Percentiles rank a stretch among this genome's conserved stretches.
Conservation (phyloP, 1,140 invertebrate species). For the Pristionchus pacificus region DNA sequence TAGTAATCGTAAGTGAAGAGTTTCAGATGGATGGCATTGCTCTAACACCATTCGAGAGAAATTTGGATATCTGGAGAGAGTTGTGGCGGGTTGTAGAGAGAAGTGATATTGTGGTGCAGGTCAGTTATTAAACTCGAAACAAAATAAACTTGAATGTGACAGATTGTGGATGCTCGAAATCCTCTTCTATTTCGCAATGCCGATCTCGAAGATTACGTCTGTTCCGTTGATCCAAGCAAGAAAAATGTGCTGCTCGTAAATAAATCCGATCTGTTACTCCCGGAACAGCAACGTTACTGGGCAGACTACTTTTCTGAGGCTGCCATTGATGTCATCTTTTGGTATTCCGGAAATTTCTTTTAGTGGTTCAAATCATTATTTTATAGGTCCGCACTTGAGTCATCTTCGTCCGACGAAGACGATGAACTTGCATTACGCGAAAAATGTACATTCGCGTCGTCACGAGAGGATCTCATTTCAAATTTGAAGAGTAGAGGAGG, state of each 20-base stretch:
- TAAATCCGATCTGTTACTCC: constrained; percentile 86
- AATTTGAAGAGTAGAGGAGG: constrained; percentile 32
- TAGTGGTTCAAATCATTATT: constrained; percentile 35
- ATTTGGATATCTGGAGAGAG: constrained; percentile 96
- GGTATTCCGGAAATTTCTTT: constrained; percentile 66
- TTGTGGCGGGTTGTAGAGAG: constrained; percentile 95
- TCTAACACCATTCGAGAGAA: constrained; percentile 94
- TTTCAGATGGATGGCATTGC: constrained; percentile 68
- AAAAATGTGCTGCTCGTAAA: constrained; percentile 82
- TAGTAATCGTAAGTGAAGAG: constrained; percentile 5
- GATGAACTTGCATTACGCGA: constrained; percentile 51
- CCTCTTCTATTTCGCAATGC: constrained; percentile 86
- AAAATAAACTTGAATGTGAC: neutral
- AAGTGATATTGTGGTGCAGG: constrained; percentile 81
- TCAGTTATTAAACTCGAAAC: neutral
- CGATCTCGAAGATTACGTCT: constrained; percentile 89
- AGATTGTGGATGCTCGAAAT: constrained; percentile 94
- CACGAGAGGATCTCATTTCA: constrained; percentile 40
- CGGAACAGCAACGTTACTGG: constrained; percentile 78
- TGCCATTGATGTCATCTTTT: constrained; percentile 73
- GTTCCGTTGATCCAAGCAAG: constrained; percentile 73
- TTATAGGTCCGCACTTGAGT: constrained; percentile 59
- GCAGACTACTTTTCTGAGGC: constrained; percentile 75
- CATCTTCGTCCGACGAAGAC: constrained; percentile 35
- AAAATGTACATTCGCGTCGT: constrained; percentile 57